These are phyloP conservation scores for Mesoligia furuncula DNA, from an alignment of 2,888 invertebrate genomes.

Conservation along the genomic window DNA sequence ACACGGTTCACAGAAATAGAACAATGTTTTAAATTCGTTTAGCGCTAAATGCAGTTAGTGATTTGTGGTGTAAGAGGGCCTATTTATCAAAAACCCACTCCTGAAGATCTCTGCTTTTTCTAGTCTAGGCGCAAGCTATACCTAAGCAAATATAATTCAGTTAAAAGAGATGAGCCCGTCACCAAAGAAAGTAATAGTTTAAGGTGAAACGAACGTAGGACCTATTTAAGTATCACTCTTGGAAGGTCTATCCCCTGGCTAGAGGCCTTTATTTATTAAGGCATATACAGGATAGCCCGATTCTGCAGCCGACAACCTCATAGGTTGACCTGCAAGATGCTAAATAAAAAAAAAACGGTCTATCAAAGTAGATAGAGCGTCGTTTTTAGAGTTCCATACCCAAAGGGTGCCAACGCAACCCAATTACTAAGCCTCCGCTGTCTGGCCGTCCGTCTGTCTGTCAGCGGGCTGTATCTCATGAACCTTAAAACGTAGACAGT, in stretches of 20 bases:
- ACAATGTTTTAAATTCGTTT: background rate
- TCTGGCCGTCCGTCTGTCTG: no score
- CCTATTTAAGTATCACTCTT: background rate
- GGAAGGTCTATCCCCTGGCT: background rate
- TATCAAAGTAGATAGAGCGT: no score
- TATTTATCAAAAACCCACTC: background rate
- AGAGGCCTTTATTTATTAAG: background rate
- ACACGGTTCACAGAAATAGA: background rate
- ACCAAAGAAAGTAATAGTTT: background rate
- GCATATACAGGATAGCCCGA: background rate
- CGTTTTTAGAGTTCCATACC: no score
- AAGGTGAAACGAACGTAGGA: background rate
- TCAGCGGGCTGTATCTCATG: no score
- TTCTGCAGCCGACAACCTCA: background rate
- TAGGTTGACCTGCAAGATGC: no score
- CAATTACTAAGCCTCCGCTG: no score
- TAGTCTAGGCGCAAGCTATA: background rate
- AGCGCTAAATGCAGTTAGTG: background rate
- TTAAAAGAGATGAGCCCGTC: background rate
- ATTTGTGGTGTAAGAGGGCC: background rate
- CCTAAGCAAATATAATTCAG: background rate
- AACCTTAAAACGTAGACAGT: no score
- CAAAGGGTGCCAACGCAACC: no score
- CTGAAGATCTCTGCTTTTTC: background rate
- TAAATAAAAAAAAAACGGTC: no score